Conservation (phyloP, 2,888 invertebrate genomes). For the Anaspis maculata region DNA sequence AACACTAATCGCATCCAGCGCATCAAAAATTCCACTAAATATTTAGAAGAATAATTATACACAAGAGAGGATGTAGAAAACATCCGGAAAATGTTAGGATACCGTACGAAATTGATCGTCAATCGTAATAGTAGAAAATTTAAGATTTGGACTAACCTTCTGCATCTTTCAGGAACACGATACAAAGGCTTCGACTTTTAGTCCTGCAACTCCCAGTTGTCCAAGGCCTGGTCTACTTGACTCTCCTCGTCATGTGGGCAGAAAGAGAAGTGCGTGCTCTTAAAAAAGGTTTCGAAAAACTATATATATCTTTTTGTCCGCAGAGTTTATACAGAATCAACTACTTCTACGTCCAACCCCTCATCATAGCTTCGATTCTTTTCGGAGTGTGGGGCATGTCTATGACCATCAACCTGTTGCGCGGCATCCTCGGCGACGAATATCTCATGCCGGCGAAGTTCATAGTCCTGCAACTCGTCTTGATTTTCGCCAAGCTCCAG, state of each 20-base stretch:
- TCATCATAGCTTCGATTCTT: conserved; percentile 56
- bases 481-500: conserved; percentile 61
- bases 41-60: too few relatives aligned
- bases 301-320: conserved; percentile 20
- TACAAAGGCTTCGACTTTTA: conserved; percentile 48
- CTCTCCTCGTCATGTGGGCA: conserved; percentile 53
- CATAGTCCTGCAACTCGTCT: conserved; percentile 54
- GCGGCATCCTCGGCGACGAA: conserved; percentile 39
- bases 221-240: conserved; percentile 54
- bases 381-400: conserved; percentile 61
- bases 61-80: too few relatives aligned
- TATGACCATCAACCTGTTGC: conserved; percentile 52
- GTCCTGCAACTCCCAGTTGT: conserved; percentile 63
- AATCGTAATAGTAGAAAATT: too few relatives aligned
- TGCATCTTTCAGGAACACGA: conserved; percentile 48
- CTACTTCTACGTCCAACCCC: conserved; percentile 56
- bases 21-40: too few relatives aligned
- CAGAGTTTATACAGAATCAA: conserved; percentile 51
- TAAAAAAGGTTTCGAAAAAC: conserved; percentile 5
- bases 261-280: conserved; percentile 52
- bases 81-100: too few relatives aligned
- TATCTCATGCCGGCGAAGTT: conserved; percentile 44
- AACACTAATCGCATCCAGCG: too few relatives aligned
- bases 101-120: too few relatives aligned
- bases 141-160: too few relatives aligned